Evolutionary conservation across 1,140 invertebrate genomes (phyloP).

Genomic region (Leptinotarsa lineolata): DNA sequence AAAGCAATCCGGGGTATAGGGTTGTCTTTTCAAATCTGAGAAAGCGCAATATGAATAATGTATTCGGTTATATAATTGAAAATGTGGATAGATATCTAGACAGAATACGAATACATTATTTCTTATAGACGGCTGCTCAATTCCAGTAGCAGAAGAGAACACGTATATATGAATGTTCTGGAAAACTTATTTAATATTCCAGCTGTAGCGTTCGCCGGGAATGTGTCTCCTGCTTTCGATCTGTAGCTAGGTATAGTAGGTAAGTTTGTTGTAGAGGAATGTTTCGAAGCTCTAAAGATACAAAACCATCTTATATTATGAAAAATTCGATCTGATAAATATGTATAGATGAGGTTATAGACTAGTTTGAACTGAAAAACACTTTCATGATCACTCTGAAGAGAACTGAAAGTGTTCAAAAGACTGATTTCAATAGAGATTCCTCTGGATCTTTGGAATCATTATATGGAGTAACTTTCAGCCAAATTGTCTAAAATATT

Average conservation of each 20-base stretch:
- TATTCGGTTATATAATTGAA: constrained; percentile 9
- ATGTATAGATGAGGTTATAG: no score
- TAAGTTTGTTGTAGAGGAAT: no score
- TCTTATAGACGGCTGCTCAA: not conserved
- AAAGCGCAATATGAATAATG: not conserved
- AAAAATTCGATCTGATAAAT: no score
- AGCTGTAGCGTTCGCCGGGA: not conserved
- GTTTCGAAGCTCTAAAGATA: no score
- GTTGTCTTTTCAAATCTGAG: not conserved
- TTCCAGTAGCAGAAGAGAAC: not conserved
- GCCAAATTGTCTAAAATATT: no score
- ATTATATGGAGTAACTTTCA: no score
- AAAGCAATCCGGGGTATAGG: not conserved
- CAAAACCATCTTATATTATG: no score
- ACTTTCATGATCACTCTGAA: no score
- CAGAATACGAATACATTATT: not conserved
- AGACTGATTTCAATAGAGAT: no score
- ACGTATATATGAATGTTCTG: not conserved
- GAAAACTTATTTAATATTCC: not conserved
- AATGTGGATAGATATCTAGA: not conserved
- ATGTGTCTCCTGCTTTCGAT: not conserved
- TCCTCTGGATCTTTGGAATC: no score
- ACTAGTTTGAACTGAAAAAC: no score
- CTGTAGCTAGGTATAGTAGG: not conserved
- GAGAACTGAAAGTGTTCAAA: no score